These are phyloP conservation scores for Entosphenus tridentatus DNA, from an alignment of 2,113 vertebrate genomes.

Conservation along the genomic window DNA sequence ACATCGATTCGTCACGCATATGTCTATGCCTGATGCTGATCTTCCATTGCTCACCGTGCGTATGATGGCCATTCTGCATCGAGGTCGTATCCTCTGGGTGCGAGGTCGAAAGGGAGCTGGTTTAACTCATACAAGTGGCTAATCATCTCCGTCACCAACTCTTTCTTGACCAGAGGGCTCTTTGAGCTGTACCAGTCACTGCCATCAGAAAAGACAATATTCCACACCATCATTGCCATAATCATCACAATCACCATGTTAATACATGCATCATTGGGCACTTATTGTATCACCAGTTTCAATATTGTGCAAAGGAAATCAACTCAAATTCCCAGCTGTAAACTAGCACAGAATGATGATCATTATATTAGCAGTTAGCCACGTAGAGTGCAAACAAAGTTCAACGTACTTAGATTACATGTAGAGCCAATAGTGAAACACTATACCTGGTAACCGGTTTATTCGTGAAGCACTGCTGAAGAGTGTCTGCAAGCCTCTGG, in stretches of 20 bases:
- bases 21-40: no score
- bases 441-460: constrained; percentile 53
- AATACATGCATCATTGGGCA: no score
- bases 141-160: constrained; percentile 57
- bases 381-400: no score
- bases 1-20: neutral
- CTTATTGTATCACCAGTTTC: no score
- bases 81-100: constrained; percentile 60
- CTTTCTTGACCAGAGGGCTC: constrained; percentile 66
- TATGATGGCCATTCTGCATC: constrained; percentile 69
- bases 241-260: no score
- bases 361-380: no score
- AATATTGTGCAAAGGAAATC: no score
- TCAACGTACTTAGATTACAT: no score
- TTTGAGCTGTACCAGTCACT: constrained; percentile 85
- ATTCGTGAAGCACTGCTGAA: constrained; percentile 87
- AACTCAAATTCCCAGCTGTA: no score
- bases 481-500: constrained; percentile 70
- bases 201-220: constrained; percentile 6
- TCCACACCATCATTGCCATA: no score
- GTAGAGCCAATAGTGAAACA: no score
- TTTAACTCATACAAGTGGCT: constrained; percentile 76
- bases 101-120: constrained; percentile 58
- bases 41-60: constrained; percentile 34
- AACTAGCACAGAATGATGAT: no score